Percentiles rank a stretch among this genome's conserved stretches.
Conservation (phyloP, 2,797 vertebrate genomes). For the Scolopax rusticola region DNA sequence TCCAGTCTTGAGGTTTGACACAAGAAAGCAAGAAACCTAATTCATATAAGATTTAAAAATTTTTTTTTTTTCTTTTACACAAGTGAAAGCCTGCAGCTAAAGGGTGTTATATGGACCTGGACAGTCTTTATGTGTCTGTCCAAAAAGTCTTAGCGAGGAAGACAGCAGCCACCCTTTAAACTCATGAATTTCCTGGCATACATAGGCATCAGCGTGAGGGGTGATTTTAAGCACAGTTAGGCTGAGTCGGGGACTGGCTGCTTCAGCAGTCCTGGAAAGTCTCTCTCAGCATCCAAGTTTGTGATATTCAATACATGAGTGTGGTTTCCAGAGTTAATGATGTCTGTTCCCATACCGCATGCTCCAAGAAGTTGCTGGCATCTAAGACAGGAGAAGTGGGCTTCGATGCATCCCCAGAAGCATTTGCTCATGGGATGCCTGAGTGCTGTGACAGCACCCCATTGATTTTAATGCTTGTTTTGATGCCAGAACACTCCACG, state of each 20-base stretch:
- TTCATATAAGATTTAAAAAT: too few species aligned
- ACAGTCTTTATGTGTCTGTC: neutral
- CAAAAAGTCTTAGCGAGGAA: neutral
- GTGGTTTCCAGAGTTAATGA: neutral
- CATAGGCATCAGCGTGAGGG: fast-evolving
- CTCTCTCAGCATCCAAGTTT: neutral
- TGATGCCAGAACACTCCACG: neutral
- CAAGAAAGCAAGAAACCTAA: neutral
- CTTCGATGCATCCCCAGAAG: neutral
- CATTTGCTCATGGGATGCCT: neutral
- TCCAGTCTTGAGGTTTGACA: neutral
- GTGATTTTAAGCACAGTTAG: neutral
- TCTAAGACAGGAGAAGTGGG: fast-evolving
- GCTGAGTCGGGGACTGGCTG: neutral
- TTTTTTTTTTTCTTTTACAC: neutral
- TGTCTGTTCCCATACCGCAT: neutral
- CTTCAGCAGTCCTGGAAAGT: neutral
- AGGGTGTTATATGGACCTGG: neutral
- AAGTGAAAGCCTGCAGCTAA: neutral
- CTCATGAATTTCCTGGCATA: neutral
- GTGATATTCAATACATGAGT: neutral
- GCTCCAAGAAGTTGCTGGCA: neutral
- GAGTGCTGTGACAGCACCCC: neutral
- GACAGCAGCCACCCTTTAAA: neutral
- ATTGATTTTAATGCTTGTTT: neutral